Conservation (phyloP, 2,888 invertebrate genomes). For the Orthosia cruda region DNA sequence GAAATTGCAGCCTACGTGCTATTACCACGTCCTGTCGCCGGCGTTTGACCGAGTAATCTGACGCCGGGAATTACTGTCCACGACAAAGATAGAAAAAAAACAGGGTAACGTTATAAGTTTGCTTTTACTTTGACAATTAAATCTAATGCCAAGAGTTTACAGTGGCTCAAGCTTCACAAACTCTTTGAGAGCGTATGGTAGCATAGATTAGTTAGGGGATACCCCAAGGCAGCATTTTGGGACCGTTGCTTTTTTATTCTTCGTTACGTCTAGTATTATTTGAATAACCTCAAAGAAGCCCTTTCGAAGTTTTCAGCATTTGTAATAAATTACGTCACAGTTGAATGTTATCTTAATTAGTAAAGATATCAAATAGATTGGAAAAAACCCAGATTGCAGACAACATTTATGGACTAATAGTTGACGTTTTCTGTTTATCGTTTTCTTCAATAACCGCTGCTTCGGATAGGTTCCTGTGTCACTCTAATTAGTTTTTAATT, state of each 20-base stretch:
- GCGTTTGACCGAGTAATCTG: conserved; percentile 23
- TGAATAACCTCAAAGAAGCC: fast-evolving
- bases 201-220: not conserved
- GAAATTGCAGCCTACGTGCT: conserved; percentile 67
- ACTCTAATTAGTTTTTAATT: conserved; percentile 33
- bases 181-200: not conserved
- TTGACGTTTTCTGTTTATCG: not conserved
- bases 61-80: conserved; percentile 26
- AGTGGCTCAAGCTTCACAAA: too few relatives aligned
- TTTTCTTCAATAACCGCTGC: not conserved
- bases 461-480: not conserved
- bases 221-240: conserved; percentile 21
- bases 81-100: conserved; percentile 12
- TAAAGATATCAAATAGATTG: not conserved
- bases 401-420: not conserved
- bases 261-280: not conserved
- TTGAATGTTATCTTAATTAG: not conserved
- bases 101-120: conserved; percentile 5
- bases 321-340: too few relatives aligned
- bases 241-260: not conserved
- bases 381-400: conserved; percentile 13
- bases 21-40: conserved; percentile 44
- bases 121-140: not conserved
- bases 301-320: not conserved
- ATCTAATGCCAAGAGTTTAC: not conserved